Evolutionary conservation across 2,797 vertebrate genomes (phyloP), one percentile per base, ranked within the genome.

Genomic region (Dicrostonyx torquatus): DNA sequence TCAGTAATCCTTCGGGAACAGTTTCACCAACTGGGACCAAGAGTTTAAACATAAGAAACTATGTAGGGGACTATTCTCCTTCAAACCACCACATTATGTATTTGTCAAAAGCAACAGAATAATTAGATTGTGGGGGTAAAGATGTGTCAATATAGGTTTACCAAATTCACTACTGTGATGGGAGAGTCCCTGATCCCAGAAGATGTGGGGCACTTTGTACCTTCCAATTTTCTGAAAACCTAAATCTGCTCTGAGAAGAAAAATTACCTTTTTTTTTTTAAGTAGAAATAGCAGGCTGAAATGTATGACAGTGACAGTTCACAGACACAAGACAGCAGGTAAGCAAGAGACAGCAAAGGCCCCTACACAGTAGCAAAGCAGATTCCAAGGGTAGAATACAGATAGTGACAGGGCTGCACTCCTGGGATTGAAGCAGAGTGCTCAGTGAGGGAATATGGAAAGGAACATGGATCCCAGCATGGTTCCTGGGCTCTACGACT

Each of bases 381-480:
- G 37, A 48, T 5, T 9, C 20, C 91, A 62, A 48, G 68, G 8
- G 20, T 14, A 45, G 77, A 83, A 43, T 55, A 79, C 40, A 11
- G 40, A 58, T 0, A 60, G 3, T 45, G 58, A 62, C 26, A 83
- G 40, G 40, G 10, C 26, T 45, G 58, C 26, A 13, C 17, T 31
- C 26, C 18, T 34, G 80, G 18, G 45, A 64, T 20, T 83, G 58
- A 34, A 62, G 9, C 9, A 31, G 1, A 14, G 6, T 37, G 3
- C 12, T 22, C 79, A 20, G 18, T 26, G 14, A 15, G 0, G 18
- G 17, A 29, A 5, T 6, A 3, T 6, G 1, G 26, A 14, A 24
- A 0, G 31, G 17, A 29, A 5, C 6, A 4, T 6, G 2, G 53
- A 24, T 3, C n/a, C 4, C 0, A n/a, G 8, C 13, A 2, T 13